A percentile compares a stretch with the other conserved stretches of the same genome.
Evolutionary conservation across 2,797 vertebrate genomes (phyloP).

Genomic region (Sebastes cheni): DNA sequence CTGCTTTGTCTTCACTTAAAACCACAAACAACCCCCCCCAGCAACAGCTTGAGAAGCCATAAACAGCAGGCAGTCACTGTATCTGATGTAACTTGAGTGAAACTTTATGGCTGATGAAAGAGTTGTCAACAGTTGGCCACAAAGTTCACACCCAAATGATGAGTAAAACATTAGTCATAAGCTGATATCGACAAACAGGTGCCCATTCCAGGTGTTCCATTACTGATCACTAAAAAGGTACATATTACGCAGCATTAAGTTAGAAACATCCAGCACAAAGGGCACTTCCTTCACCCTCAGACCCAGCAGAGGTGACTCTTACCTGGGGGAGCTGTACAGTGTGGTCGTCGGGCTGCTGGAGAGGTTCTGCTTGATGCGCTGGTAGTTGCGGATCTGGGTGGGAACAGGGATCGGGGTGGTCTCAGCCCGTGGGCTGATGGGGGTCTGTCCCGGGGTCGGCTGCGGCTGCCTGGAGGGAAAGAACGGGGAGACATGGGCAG

Average conservation of each 20-base stretch:
- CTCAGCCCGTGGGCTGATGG: constrained; percentile 86
- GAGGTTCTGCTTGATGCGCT: constrained; percentile 97
- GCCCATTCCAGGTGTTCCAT: not conserved
- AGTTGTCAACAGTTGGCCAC: not conserved
- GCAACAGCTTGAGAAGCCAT: not conserved
- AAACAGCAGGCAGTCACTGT: not conserved
- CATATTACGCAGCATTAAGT: not conserved
- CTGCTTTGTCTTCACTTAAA: constrained; percentile 21
- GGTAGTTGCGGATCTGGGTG: constrained; percentile 96
- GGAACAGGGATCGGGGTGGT: constrained; percentile 95
- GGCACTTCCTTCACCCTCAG: not conserved
- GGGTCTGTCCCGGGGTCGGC: constrained; percentile 72
- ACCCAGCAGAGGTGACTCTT: constrained; percentile 27
- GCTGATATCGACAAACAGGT: not conserved
- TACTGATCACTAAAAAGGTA: not conserved
- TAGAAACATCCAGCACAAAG: too few species aligned
- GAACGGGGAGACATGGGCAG: constrained; percentile 20
- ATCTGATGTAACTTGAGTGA: constrained; percentile 43
- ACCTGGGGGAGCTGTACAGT: constrained; percentile 92
- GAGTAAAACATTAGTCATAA: not conserved
- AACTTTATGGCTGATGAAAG: constrained; percentile 45
- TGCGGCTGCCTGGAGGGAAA: constrained; percentile 73
- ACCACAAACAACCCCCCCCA: not conserved
- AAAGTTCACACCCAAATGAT: not conserved
- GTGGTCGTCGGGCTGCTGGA: constrained; percentile 88